Conservation (phyloP, 2,797 vertebrate genomes). For the Poeciliopsis gracilis region DNA sequence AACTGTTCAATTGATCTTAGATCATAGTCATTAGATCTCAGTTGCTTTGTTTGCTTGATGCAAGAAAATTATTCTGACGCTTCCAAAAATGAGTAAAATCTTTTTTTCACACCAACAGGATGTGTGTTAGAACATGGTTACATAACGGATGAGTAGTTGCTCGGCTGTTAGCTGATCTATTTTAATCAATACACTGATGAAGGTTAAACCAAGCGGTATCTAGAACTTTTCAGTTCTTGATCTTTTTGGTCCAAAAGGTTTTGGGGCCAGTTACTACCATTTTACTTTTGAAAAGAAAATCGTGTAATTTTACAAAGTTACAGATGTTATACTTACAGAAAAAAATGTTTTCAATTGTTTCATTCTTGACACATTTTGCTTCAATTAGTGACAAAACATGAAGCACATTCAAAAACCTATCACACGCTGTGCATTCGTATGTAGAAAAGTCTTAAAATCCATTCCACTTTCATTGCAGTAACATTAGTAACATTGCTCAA, state of each 20-base stretch:
- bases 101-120: background rate
- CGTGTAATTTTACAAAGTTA: background rate
- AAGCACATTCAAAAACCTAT: background rate
- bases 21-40: background rate
- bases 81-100: background rate
- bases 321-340: background rate
- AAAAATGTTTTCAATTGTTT: background rate
- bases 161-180: background rate
- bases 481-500: background rate
- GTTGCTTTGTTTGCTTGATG: background rate
- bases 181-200: background rate
- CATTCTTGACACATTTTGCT: background rate
- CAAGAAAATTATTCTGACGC: background rate
- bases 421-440: background rate
- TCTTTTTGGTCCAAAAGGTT: background rate
- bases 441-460: background rate
- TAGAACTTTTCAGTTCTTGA: background rate
- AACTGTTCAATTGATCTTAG: background rate
- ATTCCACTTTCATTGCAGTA: background rate
- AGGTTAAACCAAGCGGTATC: background rate
- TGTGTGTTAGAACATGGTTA: background rate
- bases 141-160: background rate
- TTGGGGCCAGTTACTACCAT: background rate
- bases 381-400: background rate
- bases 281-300: background rate